Base-by-base conservation (phyloP, 2,113 vertebrate genomes). In the Rattus rattus region DNA sequence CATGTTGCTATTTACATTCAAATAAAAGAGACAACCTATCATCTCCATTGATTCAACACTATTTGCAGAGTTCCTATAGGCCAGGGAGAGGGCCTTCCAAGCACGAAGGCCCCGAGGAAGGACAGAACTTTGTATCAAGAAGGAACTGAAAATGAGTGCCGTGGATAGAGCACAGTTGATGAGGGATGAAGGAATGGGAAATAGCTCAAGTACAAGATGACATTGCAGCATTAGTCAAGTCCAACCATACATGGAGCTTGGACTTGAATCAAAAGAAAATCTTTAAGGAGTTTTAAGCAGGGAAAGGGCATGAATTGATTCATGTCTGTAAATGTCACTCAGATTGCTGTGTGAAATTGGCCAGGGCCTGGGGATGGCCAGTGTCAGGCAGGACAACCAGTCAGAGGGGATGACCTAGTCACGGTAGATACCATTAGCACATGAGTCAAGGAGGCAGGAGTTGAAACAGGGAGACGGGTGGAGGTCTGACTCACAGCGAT, bases 241-340 rank as follows among this genome's bases (percentile, higher is more conserved):
- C 43, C 87, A 59, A 49, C 4, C 61, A 81, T 8, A 5, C 61
- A 7, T 28, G 24, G n/a, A 80, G n/a, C 75, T 28, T 77, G 39
- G 30, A 85, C 56, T 92, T 89, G 1, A n/a, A 20, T 90, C 67
- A 76, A 81, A 93, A 94, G 70, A 95, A 93, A 84, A 69, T 10
- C 88, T 79, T 86, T 87, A 49, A 76, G 90, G 84, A 63, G 30
- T 75, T 61, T 80, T 61, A 96, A 94, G 92, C n/a, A 92, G 56
- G 2, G 69, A 73, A 85, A 36, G 36, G 30, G 7, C 36, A 28
- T 20, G 28, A 75, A 67, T 43, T 90, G 75, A 94, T 75, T 80
- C 7, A 33, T 80, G 47, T 56, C 90, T 92, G 84, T 73, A 70
- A 85, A 76, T 94, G 80, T 56, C 72, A 91, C 69, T 69, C 87